Base-by-base conservation (phyloP, 2,888 invertebrate genomes). In the Parnassius orleans region DNA sequence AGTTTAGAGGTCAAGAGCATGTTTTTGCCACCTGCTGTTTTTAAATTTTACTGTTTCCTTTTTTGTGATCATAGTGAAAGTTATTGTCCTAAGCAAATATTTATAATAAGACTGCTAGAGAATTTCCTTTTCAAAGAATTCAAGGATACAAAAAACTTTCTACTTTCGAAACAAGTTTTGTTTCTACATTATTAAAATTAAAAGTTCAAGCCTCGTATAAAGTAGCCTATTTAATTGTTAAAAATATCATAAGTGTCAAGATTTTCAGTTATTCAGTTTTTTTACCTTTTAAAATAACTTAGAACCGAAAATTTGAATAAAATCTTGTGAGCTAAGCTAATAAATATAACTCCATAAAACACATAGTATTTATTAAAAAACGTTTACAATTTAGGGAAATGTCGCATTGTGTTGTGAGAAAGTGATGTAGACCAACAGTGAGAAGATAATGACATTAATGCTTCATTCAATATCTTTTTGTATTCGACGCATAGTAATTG, bases 371-470 rank as follows among this genome's bases (percentile, higher is more conserved):
- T 33, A 33, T 7, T 33, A 33, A 33, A 33, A 43, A 11, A 1
- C 1, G 3, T 10, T 11, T 43, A 43, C 10, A 11, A 43, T 11
- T 11, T 54, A 10, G 11, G 41, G 11, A 56, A 56, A 56, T n/a
- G 47, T 56, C 47, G 61, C 55, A 59, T 60, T 66, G 66, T 67
- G 66, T 73, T 66, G 75, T 72, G 77, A 80, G 84, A 84, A 83
- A 84, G 84, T 78, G 66, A 64, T 72, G 67, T 78, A 76, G 65
- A 67, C 54, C 61, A 58, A 72, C 69, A 72, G 76, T 72, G 78
- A 73, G 73, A 74, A 76, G 71, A 76, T 79, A 84, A 82, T 81
- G 78, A 82, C 73, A 64, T 71, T 74, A 72, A 57, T 67, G 69
- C 67, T 64, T 71, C 71, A 75, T 74, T 73, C 75, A 75, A 69